Percentiles rank a stretch among this genome's conserved stretches.
Conservation (phyloP, 2,113 vertebrate species). For the Amphilophus citrinellus region DNA sequence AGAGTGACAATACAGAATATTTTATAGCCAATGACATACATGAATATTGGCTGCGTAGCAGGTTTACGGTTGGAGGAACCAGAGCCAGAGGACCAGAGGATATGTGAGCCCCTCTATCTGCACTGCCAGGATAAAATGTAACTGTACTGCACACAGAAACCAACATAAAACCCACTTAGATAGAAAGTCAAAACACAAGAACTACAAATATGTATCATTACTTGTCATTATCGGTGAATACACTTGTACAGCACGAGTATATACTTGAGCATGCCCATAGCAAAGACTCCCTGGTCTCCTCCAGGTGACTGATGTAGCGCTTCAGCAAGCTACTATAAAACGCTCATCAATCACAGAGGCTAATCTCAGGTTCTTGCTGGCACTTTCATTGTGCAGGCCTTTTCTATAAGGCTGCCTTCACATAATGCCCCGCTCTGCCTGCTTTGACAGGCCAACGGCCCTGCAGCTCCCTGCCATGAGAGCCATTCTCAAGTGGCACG, state of each 20-base stretch:
- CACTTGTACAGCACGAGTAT: neutral
- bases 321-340: constrained; percentile 70
- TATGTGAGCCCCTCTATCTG: neutral
- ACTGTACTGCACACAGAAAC: neutral
- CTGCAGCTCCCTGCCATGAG: constrained; percentile 54
- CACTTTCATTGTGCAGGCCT: constrained; percentile 76
- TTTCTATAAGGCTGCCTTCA: constrained; percentile 73
- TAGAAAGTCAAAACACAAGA: neutral
- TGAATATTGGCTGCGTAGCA: neutral
- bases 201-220: neutral
- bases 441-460: constrained; percentile 56
- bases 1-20: neutral
- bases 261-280: neutral
- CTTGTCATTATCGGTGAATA: neutral
- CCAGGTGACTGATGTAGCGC: constrained; percentile 70
- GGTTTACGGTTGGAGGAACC: neutral
- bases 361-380: constrained; percentile 77
- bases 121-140: constrained; percentile 14
- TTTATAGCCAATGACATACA: neutral
- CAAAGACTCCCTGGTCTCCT: constrained; percentile 40
- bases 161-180: neutral
- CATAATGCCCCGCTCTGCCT: constrained; percentile 66
- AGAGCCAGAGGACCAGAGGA: neutral
- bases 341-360: constrained; percentile 76
- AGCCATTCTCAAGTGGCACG: constrained; percentile 45